phyloP scores from a whole-genome alignment of 2,113 vertebrate species.

The Sebastes fasciatus region DNA sequence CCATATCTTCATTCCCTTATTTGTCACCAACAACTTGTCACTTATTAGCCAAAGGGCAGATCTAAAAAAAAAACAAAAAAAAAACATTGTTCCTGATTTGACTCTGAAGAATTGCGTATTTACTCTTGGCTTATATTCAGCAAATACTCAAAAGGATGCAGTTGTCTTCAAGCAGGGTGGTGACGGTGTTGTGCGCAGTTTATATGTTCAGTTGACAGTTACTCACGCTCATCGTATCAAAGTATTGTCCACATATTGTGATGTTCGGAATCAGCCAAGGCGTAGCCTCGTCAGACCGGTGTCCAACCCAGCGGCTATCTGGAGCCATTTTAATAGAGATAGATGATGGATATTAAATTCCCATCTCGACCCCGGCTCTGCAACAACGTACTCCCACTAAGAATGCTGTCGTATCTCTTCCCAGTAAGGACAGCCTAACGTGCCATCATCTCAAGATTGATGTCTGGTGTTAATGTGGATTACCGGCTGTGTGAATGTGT shows the following conservation, averaged over 20 bases:
- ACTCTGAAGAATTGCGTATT: no score
- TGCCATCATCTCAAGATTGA: conserved; percentile 60
- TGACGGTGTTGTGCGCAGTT: background rate
- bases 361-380: conserved; percentile 46
- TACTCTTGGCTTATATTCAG: background rate
- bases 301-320: conserved; percentile 23
- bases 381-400: conserved; percentile 45
- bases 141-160: background rate
- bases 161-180: background rate
- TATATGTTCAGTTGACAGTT: background rate
- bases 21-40: no score
- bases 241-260: background rate
- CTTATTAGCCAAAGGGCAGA: no score
- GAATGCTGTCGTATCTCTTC: conserved; percentile 47
- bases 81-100: no score
- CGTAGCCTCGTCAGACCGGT: background rate
- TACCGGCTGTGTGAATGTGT: conserved; percentile 16
- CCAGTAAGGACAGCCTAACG: conserved; percentile 47
- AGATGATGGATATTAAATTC: conserved; percentile 66
- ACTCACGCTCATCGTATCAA: background rate
- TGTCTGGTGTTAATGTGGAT: conserved; percentile 52
- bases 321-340: conserved; percentile 70
- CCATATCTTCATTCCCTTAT: no score
- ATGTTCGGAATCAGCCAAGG: background rate
- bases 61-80: no score